Base-by-base conservation (phyloP, 2,113 vertebrate species). In the Toxotes jaculatrix region DNA sequence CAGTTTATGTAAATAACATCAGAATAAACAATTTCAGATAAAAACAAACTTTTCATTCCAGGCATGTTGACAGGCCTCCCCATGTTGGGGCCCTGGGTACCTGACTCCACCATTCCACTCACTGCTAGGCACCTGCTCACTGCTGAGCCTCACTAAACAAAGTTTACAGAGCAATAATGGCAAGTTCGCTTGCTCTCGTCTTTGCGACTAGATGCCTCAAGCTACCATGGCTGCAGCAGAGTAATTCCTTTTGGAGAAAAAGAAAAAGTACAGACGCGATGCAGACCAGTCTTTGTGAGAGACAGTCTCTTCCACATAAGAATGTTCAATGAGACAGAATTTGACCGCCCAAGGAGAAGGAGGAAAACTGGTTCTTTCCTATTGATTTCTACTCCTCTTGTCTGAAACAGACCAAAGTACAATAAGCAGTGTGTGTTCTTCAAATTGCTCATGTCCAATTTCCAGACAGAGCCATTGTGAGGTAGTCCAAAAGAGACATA, bases 361-460 rank as follows among this genome's bases (percentile, higher is more conserved):
- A 71, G 59, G 47, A 76, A 83, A 86, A 85, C 27, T 49, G 40
- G 45, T 45, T 63, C 67, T 43, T 27, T 77, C 19, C 10, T 70
- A 90, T 87, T 91, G 89, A 89, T 88, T 89, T 81, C 38, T 51
- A 51, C 38, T 71, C 12, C 13, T 77, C 51, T 56, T 57, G 64
- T 80, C 59, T 76, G 51, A 71, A 69, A 42, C 55, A 4, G 60
- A 65, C 43, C 38, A n/a, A 65, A 84, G 82, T 21, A 74, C 67
- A 85, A 86, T 71, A 66, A 83, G n/a, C 55, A 40, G 38, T 21
- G 2, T 13, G 27, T 72, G 62, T 77, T 77, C 53, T 47, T 79
- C 42, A 34, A 27, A 19, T 80, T 66, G 43, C 45, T 70, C 1
- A 1, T 55, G 64, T 70, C 67, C 38, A 66, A 57, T 57, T 40